phyloP scores from a whole-genome alignment of 2,888 invertebrate genomes.

The Tubulanus polymorphus region DNA sequence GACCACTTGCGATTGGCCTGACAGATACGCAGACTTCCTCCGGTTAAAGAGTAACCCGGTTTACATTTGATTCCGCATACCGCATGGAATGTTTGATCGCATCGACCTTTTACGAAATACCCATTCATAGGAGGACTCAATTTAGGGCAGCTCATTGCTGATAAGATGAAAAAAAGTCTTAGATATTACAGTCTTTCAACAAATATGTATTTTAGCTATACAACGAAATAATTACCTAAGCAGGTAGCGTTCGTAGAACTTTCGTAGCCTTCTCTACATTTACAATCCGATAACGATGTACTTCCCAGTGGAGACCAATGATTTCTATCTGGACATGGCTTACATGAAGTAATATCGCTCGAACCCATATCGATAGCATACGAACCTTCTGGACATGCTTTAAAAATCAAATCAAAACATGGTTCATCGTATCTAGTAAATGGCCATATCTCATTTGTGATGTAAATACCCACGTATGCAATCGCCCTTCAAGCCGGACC shows the following conservation, averaged over 20 bases:
- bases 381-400: conserved; percentile 66
- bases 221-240: conserved; percentile 56
- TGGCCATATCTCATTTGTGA: too few species aligned
- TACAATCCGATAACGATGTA: conserved; percentile 59
- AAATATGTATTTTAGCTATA: too few species aligned
- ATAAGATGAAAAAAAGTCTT: not conserved
- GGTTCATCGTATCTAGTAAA: too few species aligned
- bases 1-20: conserved; percentile 66
- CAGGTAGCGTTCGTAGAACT: conserved; percentile 55
- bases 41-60: conserved; percentile 61
- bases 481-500: conserved; percentile 61
- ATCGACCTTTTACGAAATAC: conserved; percentile 64
- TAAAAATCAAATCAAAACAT: too few species aligned
- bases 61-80: conserved; percentile 68
- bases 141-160: conserved; percentile 57
- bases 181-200: not conserved
- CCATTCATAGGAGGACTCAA: conserved; percentile 63
- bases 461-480: conserved; percentile 63
- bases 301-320: conserved; percentile 61
- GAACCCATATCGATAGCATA: conserved; percentile 57
- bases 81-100: conserved; percentile 66
- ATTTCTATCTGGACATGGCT: conserved; percentile 64
- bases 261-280: conserved; percentile 63
- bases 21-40: conserved; percentile 61
- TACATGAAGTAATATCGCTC: conserved; percentile 58